Conservation (phyloP, 2,797 vertebrate genomes). For the Molossus molossus region DNA sequence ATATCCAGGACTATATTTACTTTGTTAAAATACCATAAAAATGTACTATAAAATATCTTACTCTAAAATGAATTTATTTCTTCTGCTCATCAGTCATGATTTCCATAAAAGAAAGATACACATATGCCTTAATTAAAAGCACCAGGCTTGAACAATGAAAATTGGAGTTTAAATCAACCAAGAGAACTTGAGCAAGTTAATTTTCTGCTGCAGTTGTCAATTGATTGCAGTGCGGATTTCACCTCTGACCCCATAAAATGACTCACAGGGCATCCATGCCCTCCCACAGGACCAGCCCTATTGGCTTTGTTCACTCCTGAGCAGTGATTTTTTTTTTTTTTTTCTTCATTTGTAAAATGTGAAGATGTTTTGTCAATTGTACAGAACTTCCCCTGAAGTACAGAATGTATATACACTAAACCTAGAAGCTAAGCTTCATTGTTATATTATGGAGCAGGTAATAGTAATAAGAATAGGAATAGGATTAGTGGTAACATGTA, state of each 20-base stretch:
- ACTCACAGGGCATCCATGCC: too few relatives aligned
- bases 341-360: not conserved
- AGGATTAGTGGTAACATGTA: not conserved
- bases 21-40: conserved; percentile 20
- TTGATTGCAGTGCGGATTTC: too few relatives aligned
- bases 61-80: not conserved
- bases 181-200: not conserved
- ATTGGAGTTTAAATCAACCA: not conserved
- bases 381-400: not conserved
- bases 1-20: not conserved
- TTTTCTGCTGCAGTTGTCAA: too few relatives aligned
- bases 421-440: not conserved
- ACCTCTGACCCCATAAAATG: too few relatives aligned
- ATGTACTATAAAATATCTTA: not conserved
- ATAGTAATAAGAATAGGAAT: not conserved
- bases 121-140: not conserved
- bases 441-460: not conserved
- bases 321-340: not conserved
- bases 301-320: not conserved
- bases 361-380: not conserved
- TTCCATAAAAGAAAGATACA: not conserved
- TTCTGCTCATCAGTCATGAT: not conserved
- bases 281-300: too few relatives aligned
- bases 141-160: not conserved
- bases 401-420: not conserved